These are phyloP conservation scores for Papilio machaon DNA, from an alignment of 1,140 invertebrate genomes.

Conservation along the genomic window DNA sequence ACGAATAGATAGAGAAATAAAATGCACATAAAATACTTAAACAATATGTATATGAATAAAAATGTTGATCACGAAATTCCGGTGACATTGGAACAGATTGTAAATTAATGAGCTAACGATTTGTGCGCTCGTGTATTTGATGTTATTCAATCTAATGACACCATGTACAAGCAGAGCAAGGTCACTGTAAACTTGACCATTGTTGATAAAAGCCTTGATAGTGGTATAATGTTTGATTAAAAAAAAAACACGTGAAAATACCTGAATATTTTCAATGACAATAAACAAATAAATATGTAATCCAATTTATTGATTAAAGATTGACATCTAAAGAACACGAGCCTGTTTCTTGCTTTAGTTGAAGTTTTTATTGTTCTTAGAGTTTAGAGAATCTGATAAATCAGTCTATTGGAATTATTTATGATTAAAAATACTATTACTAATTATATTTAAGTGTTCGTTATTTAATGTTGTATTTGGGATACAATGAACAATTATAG, in stretches of 20 bases:
- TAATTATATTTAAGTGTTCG: neutral
- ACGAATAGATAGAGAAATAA: neutral
- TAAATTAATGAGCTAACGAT: constrained; percentile 42
- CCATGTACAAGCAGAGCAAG: constrained; percentile 38
- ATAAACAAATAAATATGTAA: too few relatives aligned
- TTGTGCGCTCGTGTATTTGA: constrained; percentile 37
- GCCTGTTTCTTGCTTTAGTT: too few relatives aligned
- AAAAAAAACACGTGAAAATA: neutral
- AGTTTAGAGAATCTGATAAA: neutral
- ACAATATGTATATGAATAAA: constrained; percentile 23
- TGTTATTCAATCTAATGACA: constrained; percentile 42
- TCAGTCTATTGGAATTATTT: neutral
- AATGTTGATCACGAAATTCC: constrained; percentile 28
- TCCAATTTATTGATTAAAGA: too few relatives aligned
- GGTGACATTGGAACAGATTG: constrained; percentile 37
- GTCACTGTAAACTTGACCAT: constrained; percentile 37
- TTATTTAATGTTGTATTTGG: neutral
- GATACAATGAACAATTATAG: neutral
- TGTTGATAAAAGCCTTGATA: constrained; percentile 24
- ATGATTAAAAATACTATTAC: neutral
- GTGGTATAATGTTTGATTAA: neutral
- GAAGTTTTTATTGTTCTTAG: neutral
- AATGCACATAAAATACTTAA: neutral
- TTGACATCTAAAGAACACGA: too few relatives aligned
- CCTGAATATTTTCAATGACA: neutral